Percentiles rank a stretch among this genome's conserved stretches.
phyloP scores from a whole-genome alignment of 2,113 vertebrate genomes.

The Mesocricetus auratus region DNA sequence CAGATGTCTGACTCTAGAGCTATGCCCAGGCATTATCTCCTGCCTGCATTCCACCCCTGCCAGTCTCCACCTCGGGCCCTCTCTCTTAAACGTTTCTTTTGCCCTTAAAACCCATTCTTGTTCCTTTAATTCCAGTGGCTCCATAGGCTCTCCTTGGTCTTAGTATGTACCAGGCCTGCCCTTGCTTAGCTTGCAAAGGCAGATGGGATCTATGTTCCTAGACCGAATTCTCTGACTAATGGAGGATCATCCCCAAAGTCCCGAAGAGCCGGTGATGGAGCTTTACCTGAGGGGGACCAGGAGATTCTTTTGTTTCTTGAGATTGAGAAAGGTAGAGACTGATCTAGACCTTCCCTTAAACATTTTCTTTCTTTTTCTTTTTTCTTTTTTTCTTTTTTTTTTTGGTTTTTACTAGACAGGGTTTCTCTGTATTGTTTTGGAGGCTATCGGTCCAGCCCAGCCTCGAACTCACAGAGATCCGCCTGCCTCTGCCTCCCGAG shows the following conservation, averaged over 20 bases:
- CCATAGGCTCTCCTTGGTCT: background rate
- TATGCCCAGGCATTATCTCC: background rate
- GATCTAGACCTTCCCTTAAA: background rate
- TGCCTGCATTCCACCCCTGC: background rate
- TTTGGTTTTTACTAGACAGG: too few relatives aligned
- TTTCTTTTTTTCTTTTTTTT: background rate
- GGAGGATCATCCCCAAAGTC: background rate
- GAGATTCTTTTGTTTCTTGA: background rate
- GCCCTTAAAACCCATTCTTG: background rate
- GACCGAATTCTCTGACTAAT: background rate
- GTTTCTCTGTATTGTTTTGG: too few relatives aligned
- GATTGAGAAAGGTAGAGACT: background rate
- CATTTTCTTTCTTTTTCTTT: background rate
- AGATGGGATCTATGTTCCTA: background rate
- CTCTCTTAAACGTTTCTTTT: background rate
- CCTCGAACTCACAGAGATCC: too few relatives aligned
- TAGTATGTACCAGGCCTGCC: background rate
- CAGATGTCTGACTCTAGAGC: background rate
- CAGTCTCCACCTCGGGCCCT: background rate
- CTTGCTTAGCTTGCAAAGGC: background rate
- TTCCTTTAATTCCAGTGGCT: background rate
- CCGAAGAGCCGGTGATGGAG: background rate
- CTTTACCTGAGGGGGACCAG: background rate
- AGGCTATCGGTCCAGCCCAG: too few relatives aligned
- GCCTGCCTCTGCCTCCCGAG: too few relatives aligned